Conservation (phyloP, 1,140 invertebrate species). For the Oppia nitens region DNA sequence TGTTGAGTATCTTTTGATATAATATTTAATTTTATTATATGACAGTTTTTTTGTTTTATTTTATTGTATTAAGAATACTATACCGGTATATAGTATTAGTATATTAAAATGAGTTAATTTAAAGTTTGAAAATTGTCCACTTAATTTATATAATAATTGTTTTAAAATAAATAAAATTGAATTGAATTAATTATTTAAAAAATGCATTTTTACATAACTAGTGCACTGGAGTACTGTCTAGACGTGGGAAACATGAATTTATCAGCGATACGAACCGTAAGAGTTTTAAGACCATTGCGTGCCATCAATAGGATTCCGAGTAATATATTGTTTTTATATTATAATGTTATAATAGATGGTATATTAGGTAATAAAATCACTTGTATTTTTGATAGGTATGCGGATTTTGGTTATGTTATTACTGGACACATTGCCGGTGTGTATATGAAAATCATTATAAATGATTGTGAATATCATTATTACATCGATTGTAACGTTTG, state of each 20-base stretch:
- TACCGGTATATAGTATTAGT: no score
- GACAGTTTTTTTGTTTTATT: no score
- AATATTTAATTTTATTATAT: no score
- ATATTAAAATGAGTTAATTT: no score
- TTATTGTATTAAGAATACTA: no score
- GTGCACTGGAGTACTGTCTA: slow-evolving; percentile 79
- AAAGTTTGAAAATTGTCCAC: no score
- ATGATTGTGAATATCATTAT: no score
- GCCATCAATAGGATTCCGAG: slow-evolving; percentile 99
- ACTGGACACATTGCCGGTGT: slow-evolving; percentile 77
- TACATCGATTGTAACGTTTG: background rate
- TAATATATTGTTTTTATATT: slow-evolving; percentile 41
- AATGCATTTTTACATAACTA: no score
- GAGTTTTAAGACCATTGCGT: slow-evolving; percentile 81
- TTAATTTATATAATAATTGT: no score
- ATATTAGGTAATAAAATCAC: background rate
- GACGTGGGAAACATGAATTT: slow-evolving; percentile 95
- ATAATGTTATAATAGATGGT: background rate
- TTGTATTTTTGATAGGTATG: slow-evolving; percentile 56
- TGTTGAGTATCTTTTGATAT: no score
- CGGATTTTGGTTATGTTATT: slow-evolving; percentile 93
- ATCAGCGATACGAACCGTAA: slow-evolving; percentile 90
- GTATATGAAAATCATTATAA: background rate
- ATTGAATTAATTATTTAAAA: no score
- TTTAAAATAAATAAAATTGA: no score